phyloP scores from a whole-genome alignment of 2,113 vertebrate species.

The Empidonax alnorum region DNA sequence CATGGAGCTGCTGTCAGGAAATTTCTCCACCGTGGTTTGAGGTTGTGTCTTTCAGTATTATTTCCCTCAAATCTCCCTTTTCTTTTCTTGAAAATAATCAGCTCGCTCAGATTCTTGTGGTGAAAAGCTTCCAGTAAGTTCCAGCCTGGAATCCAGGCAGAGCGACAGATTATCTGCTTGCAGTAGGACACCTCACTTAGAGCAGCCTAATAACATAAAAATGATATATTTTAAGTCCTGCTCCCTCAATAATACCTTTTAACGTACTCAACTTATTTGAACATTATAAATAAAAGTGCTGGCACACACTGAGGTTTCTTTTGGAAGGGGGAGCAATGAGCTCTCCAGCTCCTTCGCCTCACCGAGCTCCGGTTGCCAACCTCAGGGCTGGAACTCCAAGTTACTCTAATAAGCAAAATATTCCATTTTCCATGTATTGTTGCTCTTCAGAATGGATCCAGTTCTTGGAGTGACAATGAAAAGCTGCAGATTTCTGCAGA shows the following conservation, averaged over 20 bases:
- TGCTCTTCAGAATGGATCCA: conserved; percentile 28
- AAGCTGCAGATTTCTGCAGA: conserved; percentile 14
- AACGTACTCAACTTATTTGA: conserved; percentile 43
- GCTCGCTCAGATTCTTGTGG: conserved; percentile 46
- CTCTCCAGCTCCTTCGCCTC: conserved; percentile 64
- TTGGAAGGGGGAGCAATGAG: background rate
- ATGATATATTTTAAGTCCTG: conserved; percentile 26
- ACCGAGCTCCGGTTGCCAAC: conserved; percentile 38
- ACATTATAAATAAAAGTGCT: conserved; percentile 56
- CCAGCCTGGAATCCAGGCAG: conserved; percentile 39
- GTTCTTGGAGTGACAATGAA: background rate
- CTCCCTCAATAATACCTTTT: conserved; percentile 44
- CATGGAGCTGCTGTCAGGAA: background rate
- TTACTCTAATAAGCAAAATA: conserved; percentile 50
- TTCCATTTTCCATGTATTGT: conserved; percentile 46
- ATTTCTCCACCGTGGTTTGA: conserved; percentile 53
- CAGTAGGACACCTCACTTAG: conserved; percentile 42
- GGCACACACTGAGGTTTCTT: conserved; percentile 40
- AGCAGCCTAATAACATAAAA: conserved; percentile 52
- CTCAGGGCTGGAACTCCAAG: conserved; percentile 34
- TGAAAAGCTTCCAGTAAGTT: conserved; percentile 69
- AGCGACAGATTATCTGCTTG: conserved; percentile 12
- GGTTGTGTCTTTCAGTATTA: conserved; percentile 51
- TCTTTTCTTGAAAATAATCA: conserved; percentile 60
- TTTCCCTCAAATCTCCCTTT: conserved; percentile 38